Conservation (phyloP, 2,113 vertebrate genomes). For the Prunella himalayana region DNA sequence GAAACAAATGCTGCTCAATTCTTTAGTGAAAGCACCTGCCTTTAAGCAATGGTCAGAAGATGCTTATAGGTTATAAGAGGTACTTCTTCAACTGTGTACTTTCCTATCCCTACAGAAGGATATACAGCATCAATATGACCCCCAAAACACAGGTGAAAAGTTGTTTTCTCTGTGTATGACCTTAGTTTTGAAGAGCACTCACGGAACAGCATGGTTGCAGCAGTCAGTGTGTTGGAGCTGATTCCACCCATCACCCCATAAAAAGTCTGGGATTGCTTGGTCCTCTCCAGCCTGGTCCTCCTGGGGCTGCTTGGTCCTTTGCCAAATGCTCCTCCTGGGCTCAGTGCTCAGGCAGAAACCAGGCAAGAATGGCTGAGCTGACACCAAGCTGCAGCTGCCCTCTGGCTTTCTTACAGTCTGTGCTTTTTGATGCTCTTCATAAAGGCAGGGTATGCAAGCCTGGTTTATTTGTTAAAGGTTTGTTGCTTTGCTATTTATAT, state of each 20-base stretch:
- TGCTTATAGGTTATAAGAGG: neutral
- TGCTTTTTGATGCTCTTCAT: neutral
- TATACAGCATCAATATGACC: neutral
- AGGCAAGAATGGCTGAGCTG: neutral
- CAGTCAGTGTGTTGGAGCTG: neutral
- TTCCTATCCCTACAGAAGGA: neutral
- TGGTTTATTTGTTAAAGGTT: neutral
- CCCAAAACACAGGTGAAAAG: neutral
- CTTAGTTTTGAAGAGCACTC: neutral
- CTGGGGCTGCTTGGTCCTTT: neutral
- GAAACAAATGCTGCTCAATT: neutral
- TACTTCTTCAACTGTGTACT: neutral
- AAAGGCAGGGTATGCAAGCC: neutral
- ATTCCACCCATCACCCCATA: fast-evolving
- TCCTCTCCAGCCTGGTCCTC: neutral
- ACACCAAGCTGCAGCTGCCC: neutral
- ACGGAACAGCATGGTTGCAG: neutral
- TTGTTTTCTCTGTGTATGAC: fast-evolving
- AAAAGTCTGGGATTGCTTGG: neutral
- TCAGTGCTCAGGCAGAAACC: neutral
- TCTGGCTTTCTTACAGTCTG: neutral
- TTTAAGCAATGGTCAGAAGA: neutral
- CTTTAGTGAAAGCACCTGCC: neutral
- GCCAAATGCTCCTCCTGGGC: neutral
- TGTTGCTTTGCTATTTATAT: neutral